Base-by-base conservation (phyloP, 2,113 vertebrate genomes). In the Rhabdornis inornatus region DNA sequence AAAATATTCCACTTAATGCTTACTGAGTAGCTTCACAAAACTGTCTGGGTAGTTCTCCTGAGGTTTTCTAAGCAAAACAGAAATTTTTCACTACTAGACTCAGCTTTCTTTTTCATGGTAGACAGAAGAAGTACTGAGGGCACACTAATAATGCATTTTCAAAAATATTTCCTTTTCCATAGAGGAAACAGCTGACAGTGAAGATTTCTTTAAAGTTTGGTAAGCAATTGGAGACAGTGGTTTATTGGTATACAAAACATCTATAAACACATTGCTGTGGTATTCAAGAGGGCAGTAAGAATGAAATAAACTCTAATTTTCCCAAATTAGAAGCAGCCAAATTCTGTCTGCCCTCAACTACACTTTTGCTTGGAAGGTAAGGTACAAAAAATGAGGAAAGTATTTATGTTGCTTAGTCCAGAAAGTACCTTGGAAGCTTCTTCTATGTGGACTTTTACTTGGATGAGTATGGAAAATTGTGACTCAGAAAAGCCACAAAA, bases 251-350 rank as follows among this genome's bases (percentile, higher is more conserved):
- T 85, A 96, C 59, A 93, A 83, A 91, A 60, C 40, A 72, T 79
- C 70, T 90, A 83, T 86, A 93, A 96, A 95, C 85, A 93, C 30
- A 49, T 22, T 42, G 47, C 40, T 86, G 92, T 0, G 44, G 75
- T 92, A 75, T 94, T 94, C 85, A 91, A 92, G 71, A 88, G 63
- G 45, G 49, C 63, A 90, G 85, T 66, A 76, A 88, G 75, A 88
- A 86, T 24, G 27, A 96, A 94, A 95, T 59, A 94, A 92, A 90
- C 92, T 88, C 59, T 80, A 57, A 61, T 90, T 94, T 93, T 94
- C 85, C 63, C 53, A 86, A 85, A 95, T 87, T 85, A 90, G 78
- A 95, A 92, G 57, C 59, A 94, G 63, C 6, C 61, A 87, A 74
- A 53, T 45, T 52, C 30, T 87, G 50, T 81, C 84, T 91, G 52